Evolutionary conservation across 2,888 invertebrate species (phyloP).

Genomic region (Oxytorus armatus): DNA sequence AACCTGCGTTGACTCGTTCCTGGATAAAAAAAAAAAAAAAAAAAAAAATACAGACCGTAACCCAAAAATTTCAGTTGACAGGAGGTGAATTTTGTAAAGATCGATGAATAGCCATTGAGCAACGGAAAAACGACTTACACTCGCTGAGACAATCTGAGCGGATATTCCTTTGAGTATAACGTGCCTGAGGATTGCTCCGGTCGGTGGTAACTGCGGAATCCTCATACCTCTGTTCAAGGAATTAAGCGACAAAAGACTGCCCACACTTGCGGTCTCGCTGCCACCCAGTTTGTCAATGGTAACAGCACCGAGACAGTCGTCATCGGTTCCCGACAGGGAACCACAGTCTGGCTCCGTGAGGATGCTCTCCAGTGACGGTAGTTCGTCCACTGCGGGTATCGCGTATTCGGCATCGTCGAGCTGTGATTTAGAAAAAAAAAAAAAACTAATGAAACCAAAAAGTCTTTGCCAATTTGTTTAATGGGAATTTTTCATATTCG

Average conservation of each 20-base stretch:
- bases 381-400: slow-evolving; percentile 90
- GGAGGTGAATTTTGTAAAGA: neutral
- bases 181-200: slow-evolving; percentile 90
- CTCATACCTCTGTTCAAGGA: slow-evolving; percentile 78
- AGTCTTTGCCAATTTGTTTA: slow-evolving; percentile 1
- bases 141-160: slow-evolving; percentile 94
- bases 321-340: slow-evolving; percentile 86
- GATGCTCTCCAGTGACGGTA: slow-evolving; percentile 93
- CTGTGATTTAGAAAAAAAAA: slow-evolving; percentile 82
- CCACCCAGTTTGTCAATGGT: slow-evolving; percentile 81
- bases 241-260: slow-evolving; percentile 85
- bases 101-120: neutral
- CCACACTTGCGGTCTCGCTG: slow-evolving; percentile 85
- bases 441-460: slow-evolving; percentile 16
- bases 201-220: slow-evolving; percentile 82
- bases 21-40: slow-evolving; percentile 79
- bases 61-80: too few relatives aligned
- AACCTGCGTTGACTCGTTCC: slow-evolving; percentile 95
- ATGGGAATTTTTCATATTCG: neutral
- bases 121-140: slow-evolving; percentile 85
- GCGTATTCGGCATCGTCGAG: slow-evolving; percentile 93
- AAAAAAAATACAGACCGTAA: too few relatives aligned
- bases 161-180: slow-evolving; percentile 95
- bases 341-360: slow-evolving; percentile 90
- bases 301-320: slow-evolving; percentile 80